Evolutionary conservation across 2,888 invertebrate genomes (phyloP), one percentile per base, ranked within the genome.

Genomic region (Pseudococcus viburni): DNA sequence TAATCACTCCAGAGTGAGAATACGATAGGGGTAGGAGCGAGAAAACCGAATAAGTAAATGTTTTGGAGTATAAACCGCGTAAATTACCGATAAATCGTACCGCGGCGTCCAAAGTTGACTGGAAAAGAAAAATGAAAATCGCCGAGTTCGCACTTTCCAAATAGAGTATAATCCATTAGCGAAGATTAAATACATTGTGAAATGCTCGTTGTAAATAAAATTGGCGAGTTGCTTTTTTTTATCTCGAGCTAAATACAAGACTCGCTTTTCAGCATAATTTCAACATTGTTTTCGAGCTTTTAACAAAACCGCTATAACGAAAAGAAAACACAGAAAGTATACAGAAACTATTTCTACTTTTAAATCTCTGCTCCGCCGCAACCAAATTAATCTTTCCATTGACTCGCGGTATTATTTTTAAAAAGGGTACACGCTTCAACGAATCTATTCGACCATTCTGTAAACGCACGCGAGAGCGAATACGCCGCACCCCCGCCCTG

Each of bases 371-470:
- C 68, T 12, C 9, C 59, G 19, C 59, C 59, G 59, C 59, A 59
- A 73, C 68, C 26, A 73, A 73, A 73, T 33, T 73, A 73, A 73
- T 73, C 68, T 73, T 73, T 6, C 68, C 15, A 33, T 33, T 73
- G 68, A 73, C 68, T 73, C 68, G 68, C 68, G 68, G 68, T 73
- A 33, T 73, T 73, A 33, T 73, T 73, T 73, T 73, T 73, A 73
- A 73, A 73, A 73, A 12, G 33, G 68, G 33, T 15, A 33, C 68
- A 73, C 68, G 68, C 68, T 73, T 73, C 68, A 73, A 73, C 15
- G 68, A 73, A 73, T 26, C 68, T 73, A 73, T 73, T 73, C 68
- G 68, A 73, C 68, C 33, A 15, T 73, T 73, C 12, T 33, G 64
- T 15, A 64, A 22, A 19, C 19, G 64, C 19, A 7, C 17, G 51